phyloP scores from a whole-genome alignment of 2,888 invertebrate genomes.

The Parnassius orleans region DNA sequence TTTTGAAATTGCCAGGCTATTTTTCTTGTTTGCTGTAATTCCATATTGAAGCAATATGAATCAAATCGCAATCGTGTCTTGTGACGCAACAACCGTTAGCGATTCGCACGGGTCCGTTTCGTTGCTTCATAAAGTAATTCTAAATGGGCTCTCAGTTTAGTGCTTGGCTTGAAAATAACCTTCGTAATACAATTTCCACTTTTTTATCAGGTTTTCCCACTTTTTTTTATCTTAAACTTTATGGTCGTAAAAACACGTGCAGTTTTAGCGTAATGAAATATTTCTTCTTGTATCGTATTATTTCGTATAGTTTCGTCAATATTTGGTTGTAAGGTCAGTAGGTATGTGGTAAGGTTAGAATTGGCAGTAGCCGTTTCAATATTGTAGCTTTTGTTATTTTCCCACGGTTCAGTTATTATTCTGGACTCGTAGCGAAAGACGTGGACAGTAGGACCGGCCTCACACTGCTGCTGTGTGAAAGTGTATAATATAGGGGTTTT shows the following conservation, averaged over 20 bases:
- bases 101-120: slow-evolving; percentile 51
- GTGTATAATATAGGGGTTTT: slow-evolving; percentile 48
- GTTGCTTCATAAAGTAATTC: slow-evolving; percentile 32
- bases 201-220: neutral
- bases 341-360: slow-evolving; percentile 28
- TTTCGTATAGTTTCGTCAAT: too few relatives aligned
- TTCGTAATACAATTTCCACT: slow-evolving; percentile 1
- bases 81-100: slow-evolving; percentile 63
- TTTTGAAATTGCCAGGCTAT: too few relatives aligned
- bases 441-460: slow-evolving; percentile 33
- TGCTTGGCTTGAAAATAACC: neutral
- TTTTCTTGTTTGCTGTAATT: neutral
- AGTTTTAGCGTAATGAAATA: neutral
- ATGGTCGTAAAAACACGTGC: too few relatives aligned
- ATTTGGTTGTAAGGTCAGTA: too few relatives aligned
- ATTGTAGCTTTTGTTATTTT: slow-evolving; percentile 61
- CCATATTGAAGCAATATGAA: slow-evolving; percentile 17
- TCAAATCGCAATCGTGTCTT: slow-evolving; percentile 21
- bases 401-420: slow-evolving; percentile 76
- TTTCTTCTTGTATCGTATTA: neutral
- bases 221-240: too few relatives aligned
- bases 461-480: slow-evolving; percentile 48
- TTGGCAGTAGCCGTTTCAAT: slow-evolving; percentile 60
- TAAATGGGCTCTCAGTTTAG: slow-evolving; percentile 12
- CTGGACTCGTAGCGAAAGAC: slow-evolving; percentile 55